Evolutionary conservation across 2,113 vertebrate species (phyloP).

Genomic region (Myrmecophaga tridactyla): DNA sequence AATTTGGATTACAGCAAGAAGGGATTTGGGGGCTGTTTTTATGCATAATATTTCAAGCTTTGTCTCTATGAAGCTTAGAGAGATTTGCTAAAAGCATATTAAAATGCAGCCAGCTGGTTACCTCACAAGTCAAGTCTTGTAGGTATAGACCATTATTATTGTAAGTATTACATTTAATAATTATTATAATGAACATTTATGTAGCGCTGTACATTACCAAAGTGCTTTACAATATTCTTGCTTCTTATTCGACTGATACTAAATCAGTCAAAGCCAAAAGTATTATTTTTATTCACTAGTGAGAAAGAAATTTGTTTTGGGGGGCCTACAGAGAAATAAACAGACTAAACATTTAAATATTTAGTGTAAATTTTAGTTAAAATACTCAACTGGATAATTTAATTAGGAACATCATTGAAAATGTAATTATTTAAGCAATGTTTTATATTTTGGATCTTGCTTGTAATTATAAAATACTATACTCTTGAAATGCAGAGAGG

Average conservation of each 20-base stretch:
- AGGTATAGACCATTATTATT: constrained; percentile 42
- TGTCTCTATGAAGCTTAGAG: neutral
- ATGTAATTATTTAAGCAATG: constrained; percentile 18
- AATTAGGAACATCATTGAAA: neutral
- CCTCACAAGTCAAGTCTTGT: constrained; percentile 49
- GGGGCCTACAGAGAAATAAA: constrained; percentile 26
- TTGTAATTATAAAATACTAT: neutral
- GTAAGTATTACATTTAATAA: constrained; percentile 52
- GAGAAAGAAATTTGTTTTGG: constrained; percentile 39
- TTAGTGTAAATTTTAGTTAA: constrained; percentile 35
- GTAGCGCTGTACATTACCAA: constrained; percentile 8
- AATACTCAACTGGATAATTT: constrained; percentile 4
- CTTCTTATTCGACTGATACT: constrained; percentile 13
- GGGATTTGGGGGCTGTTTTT: neutral
- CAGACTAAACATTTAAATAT: constrained; percentile 49
- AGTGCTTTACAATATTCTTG: constrained; percentile 41
- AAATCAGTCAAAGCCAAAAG: constrained; percentile 39
- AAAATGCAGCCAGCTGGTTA: constrained; percentile 48
- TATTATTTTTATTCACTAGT: constrained; percentile 48
- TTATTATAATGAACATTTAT: constrained; percentile 60
- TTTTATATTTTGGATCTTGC: constrained; percentile 38
- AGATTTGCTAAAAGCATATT: constrained; percentile 38
- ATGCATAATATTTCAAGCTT: constrained; percentile 45
- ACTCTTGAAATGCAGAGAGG: too few species aligned
- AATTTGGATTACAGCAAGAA: neutral